Base-by-base conservation (phyloP, 2,113 vertebrate species). In the Cichladusa arquata region DNA sequence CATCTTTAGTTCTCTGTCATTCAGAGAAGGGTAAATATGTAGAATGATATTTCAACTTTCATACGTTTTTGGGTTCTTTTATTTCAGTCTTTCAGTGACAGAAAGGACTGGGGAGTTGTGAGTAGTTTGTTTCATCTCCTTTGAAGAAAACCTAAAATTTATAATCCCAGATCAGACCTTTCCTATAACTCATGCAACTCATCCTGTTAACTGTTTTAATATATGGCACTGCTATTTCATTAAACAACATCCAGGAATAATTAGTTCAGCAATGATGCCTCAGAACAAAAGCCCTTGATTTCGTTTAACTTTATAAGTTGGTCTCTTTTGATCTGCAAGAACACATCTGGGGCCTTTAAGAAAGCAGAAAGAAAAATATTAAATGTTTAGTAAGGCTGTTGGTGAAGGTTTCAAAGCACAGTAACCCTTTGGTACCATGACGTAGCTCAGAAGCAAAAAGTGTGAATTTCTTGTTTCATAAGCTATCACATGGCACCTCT, bases 221-320 rank as follows among this genome's bases (percentile, higher is more conserved):
- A 97, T 98, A 97, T 97, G 96, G 97, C 97, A 97, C 95, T 14
- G 60, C 97, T 97, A 95, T 98, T 98, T 98, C 98, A 98, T 98
- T 98, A 98, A 97, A 97, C 97, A 97, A 97, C 98, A 98, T 98
- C 97, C 97, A 98, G 98, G 98, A 98, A 98, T 98, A 98, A 98
- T 98, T 98, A 98, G 98, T 98, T 97, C 97, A 97, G 98, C 98
- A 97, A 97, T 97, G 96, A 98, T 98, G 97, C 97, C 97, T 98
- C 38, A 73, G 97, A 98, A 98, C 98, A 98, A 98, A 98, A 98
- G 98, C 97, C 95, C 97, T 97, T 97, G 97, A 98, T 98, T 98
- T 97, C 93, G 95, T 98, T 98, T 95, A 97, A 97, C 97, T 98
- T 98, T 98, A 97, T 98, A 98, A 97, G 97, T 98, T 97, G 96